Evolutionary conservation across 37 sponge, comb jelly and placozoan genomes (phyloP).

Genomic region (Hormiphora californensis): DNA sequence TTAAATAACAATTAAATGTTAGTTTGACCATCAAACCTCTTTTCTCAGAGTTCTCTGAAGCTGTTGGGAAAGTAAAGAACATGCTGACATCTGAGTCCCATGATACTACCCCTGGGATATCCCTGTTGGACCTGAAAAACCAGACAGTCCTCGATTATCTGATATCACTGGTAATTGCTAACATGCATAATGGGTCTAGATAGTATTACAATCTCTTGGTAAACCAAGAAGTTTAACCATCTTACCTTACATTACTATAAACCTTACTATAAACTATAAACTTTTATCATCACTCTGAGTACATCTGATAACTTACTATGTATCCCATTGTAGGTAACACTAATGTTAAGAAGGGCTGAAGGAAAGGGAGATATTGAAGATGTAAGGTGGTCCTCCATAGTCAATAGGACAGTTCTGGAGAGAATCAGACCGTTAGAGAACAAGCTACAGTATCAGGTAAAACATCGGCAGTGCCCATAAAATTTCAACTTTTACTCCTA

Average conservation of each 20-base stretch:
- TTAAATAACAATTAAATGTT: too few species aligned
- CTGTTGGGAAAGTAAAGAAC: neutral
- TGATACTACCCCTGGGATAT: neutral
- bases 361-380: conserved; percentile 7
- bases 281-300: too few species aligned
- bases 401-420: neutral
- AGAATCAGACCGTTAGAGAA: conserved; percentile 12
- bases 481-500: too few species aligned
- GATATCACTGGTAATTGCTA: too few species aligned
- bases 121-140: neutral
- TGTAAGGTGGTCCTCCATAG: neutral
- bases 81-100: neutral
- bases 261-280: too few species aligned
- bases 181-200: too few species aligned
- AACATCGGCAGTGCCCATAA: neutral
- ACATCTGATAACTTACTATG: too few species aligned
- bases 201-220: too few species aligned
- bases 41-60: neutral
- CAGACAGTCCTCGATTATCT: neutral
- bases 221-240: neutral
- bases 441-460: conserved; percentile 9
- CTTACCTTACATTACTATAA: too few species aligned
- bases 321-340: too few species aligned
- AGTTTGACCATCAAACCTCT: too few species aligned
- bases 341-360: too few species aligned